Base-by-base conservation (phyloP, 1,140 invertebrate genomes). In the Chironomus tepperi region DNA sequence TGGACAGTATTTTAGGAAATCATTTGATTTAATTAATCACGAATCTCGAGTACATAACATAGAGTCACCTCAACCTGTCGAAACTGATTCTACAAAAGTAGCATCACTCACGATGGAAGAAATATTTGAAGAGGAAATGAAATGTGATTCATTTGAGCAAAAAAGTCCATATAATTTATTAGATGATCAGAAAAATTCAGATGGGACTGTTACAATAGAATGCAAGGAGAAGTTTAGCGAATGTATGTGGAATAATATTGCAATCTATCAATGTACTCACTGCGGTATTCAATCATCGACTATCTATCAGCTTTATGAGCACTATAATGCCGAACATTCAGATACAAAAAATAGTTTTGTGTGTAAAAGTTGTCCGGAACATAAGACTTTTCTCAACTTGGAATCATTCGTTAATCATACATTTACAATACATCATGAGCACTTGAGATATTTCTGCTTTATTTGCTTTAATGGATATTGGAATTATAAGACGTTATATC, bases 401-500 rank as follows among this genome's bases (percentile, higher is more conserved):
- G 65, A 70, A 70, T 70, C 65, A 18, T 70, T 18, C 19, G 18
- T 70, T 18, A 70, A 70, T 70, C 65, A 70, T 21, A 16, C 18
- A 7, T 70, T 70, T 10, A 70, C 65, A 18, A 70, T 70, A 21
- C 65, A 70, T 21, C 19, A 70, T 70, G 65, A 70, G 16, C 65
- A 70, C 19, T 18, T 70, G 6, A 18, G 65, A 19, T 70, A 70
- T 21, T 19, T 70, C 7, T 70, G 65, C 10, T 70, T 70, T 16
- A 21, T 70, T 19, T 70, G 65, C 10, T 10, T 18, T 70, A 9
- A 15, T 18, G 19, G 16, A 21, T 70, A 19, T 70, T 70, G 65
- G 65, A 70, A 70, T 70, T 70, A 70, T 70, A 70, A 70, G 18
- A 18, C 65, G 19, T 10, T 70, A 9, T 70, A 70, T 21, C 8